Evolutionary conservation across 2,888 invertebrate genomes (phyloP).

Genomic region (Hyposoter dolosus): DNA sequence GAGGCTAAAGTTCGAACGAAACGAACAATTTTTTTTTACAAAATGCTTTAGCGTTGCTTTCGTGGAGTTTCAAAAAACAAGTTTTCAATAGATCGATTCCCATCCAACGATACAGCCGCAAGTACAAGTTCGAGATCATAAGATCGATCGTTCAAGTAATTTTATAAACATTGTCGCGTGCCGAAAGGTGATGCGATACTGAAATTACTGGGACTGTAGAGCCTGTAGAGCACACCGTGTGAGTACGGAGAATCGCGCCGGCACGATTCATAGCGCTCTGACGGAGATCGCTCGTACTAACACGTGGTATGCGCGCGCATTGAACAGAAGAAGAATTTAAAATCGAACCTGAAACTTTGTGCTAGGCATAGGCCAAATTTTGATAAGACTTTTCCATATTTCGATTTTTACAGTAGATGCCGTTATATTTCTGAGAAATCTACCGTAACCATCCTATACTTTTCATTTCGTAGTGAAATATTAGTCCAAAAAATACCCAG

Average conservation of each 20-base stretch:
- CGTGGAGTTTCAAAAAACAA: neutral
- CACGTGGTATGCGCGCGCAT: constrained; percentile 29
- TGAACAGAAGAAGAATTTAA: neutral
- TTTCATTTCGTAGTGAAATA: neutral
- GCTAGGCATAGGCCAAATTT: neutral
- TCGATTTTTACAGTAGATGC: neutral
- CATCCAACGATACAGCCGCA: neutral
- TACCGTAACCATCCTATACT: neutral
- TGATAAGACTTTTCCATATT: neutral
- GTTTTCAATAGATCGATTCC: neutral
- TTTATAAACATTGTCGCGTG: constrained; percentile 58
- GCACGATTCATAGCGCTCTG: neutral
- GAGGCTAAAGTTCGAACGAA: neutral
- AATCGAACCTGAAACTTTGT: neutral
- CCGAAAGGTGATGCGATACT: constrained; percentile 65
- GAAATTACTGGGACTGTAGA: constrained; percentile 24
- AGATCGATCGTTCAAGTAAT: constrained; percentile 12
- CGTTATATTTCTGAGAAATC: neutral
- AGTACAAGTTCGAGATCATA: constrained; percentile 5
- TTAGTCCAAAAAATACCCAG: neutral
- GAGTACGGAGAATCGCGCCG: constrained; percentile 36
- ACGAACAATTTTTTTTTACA: too few relatives aligned
- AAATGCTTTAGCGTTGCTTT: neutral
- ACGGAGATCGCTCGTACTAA: constrained; percentile 17
- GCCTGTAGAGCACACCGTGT: constrained; percentile 46